Percentiles rank a stretch among this genome's conserved stretches.
Conservation (phyloP, 2,113 vertebrate genomes). For the Struthio camelus region DNA sequence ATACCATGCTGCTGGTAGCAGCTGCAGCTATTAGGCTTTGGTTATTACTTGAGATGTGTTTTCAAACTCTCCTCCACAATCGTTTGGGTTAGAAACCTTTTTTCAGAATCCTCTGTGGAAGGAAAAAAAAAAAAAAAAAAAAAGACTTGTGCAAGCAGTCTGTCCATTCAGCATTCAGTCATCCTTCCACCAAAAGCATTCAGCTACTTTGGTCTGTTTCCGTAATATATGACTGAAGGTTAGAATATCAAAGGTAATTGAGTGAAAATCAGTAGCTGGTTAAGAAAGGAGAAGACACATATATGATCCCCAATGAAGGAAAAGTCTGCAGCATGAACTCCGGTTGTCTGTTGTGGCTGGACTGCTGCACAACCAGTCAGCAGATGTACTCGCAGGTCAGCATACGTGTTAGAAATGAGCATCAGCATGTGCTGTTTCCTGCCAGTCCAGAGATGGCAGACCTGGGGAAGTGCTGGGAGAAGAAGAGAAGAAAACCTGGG, state of each 20-base stretch:
- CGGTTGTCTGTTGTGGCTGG: background rate
- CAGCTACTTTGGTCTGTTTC: background rate
- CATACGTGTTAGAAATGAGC: rapidly evolving
- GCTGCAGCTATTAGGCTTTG: background rate
- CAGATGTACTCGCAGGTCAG: rapidly evolving
- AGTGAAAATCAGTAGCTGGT: background rate
- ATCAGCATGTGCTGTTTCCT: rapidly evolving
- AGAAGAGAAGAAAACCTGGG: background rate
- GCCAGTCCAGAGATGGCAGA: background rate
- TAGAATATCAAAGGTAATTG: background rate
- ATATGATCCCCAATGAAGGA: background rate
- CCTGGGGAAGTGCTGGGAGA: rapidly evolving
- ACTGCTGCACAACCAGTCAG: background rate
- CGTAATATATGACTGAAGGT: background rate
- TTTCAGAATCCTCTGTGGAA: background rate
- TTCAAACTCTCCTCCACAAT: background rate
- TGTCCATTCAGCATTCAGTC: background rate
- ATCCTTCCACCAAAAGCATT: background rate
- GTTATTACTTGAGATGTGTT: background rate
- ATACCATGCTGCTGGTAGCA: background rate
- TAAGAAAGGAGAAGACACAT: background rate
- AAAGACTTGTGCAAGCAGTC: background rate
- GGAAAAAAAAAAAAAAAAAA: background rate
- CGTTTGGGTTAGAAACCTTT: background rate
- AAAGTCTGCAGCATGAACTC: background rate